Conservation (phyloP, 2,113 vertebrate species). For the Neolamprologus sp. region DNA sequence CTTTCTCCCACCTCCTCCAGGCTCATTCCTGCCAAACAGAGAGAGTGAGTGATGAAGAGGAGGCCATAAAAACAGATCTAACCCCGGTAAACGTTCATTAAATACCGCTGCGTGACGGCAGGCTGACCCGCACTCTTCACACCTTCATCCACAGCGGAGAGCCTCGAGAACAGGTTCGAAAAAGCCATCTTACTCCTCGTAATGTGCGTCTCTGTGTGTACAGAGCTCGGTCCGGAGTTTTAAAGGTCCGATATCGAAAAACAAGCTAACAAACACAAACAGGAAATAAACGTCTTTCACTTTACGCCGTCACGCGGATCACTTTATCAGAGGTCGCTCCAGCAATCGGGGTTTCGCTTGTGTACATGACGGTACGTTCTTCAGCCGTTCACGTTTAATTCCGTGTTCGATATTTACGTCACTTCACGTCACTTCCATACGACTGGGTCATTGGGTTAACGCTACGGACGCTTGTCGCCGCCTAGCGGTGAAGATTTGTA, state of each 20-base stretch:
- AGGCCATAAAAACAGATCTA: neutral
- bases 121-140: neutral
- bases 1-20: neutral
- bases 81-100: neutral
- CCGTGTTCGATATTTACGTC: neutral
- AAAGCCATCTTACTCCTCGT: constrained; percentile 20
- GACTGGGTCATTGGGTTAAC: neutral
- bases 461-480: neutral
- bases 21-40: neutral
- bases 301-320: neutral
- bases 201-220: neutral
- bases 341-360: neutral
- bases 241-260: neutral
- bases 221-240: neutral
- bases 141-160: neutral
- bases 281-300: neutral
- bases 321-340: neutral
- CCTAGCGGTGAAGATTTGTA: neutral
- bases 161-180: constrained; percentile 26
- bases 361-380: neutral
- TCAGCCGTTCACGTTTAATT: neutral
- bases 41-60: neutral
- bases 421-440: neutral
- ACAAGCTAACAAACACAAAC: neutral
- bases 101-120: neutral